Percentiles rank a stretch among this genome's conserved stretches.
phyloP scores from a whole-genome alignment of 2,113 vertebrate species.

The Amblyopsis rosae region DNA sequence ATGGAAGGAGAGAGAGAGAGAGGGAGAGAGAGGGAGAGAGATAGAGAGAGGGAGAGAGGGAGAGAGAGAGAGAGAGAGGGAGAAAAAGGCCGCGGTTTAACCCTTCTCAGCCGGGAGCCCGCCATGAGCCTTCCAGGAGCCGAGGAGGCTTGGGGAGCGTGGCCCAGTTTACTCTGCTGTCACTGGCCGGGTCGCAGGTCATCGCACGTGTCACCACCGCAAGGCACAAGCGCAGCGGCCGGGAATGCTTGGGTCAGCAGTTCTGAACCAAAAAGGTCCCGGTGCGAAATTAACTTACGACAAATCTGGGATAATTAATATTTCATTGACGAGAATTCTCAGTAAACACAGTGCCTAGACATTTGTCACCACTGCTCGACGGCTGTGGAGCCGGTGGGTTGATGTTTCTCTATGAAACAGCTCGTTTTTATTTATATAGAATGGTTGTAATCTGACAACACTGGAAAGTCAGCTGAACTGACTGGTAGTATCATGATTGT shows the following conservation, averaged over 20 bases:
- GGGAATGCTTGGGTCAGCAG: conserved; percentile 83
- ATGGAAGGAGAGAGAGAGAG: no score
- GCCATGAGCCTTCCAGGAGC: conserved; percentile 66
- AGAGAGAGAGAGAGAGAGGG: no score
- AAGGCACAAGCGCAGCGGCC: conserved; percentile 78
- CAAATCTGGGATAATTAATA: conserved; percentile 93
- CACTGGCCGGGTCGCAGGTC: conserved; percentile 89
- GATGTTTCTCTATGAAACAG: background rate
- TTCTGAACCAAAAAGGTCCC: conserved; percentile 88
- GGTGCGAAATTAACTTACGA: conserved; percentile 91
- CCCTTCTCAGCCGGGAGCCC: conserved; percentile 59
- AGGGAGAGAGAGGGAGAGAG: no score
- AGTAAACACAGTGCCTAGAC: conserved; percentile 49
- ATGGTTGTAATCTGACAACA: no score
- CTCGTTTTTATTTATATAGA: no score
- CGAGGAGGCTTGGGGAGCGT: conserved; percentile 49
- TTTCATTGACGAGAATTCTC: conserved; percentile 84
- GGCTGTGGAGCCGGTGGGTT: conserved; percentile 4
- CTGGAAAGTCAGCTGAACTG: background rate
- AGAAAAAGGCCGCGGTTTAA: conserved; percentile 15
- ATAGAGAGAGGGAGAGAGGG: no score
- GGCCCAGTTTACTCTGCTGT: conserved; percentile 81
- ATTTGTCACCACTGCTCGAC: conserved; percentile 19
- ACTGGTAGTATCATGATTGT: background rate
- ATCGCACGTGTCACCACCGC: conserved; percentile 81